Base-by-base conservation (phyloP, 2,888 invertebrate genomes). In the Selenia dentaria region DNA sequence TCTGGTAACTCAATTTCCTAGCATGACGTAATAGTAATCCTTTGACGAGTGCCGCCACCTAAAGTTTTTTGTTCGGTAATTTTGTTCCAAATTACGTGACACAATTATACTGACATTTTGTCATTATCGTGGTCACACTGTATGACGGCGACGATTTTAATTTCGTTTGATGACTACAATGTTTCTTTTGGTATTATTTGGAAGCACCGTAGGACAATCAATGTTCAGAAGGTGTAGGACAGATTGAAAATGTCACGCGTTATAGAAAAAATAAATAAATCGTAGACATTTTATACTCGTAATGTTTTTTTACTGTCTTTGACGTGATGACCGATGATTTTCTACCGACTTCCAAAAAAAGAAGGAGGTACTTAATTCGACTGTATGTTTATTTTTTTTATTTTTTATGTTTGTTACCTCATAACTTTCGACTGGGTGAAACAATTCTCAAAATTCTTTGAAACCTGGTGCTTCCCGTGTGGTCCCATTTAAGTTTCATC, bases 1-100 rank as follows among this genome's bases (percentile, higher is more conserved):
- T 72, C 66, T 63, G 59, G 67, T 70, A 66, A 67, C 67, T 66
- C 62, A 67, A 72, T 70, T 72, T 58, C 52, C 34, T 32, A 50
- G 61, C 68, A 70, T 73, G 74, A 74, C 70, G 54, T 36, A 60
- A 61, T 59, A 53, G 45, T 36, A 51, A 45, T 57, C 64, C 66
- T 67, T 72, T 74, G 67, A 63, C 45, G 40, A 45, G 26, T 40
- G 41, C 48, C 44, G 62, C 64, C 67, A 65, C 48, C 66, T 46
- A 25, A 25, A 22, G 41, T 46, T 49, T 51, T 49, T 54, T 50
- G 46, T 37, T 28, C 43, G 11, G 51, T 38, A 43, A 53, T 51
- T 50, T 48, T 48, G 49, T 49, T 37, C 41, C 46, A 48, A 55
- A 54, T 59, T 49, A 61, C 59, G 58, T 58, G 56, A 51, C 47